phyloP scores from a whole-genome alignment of 2,113 vertebrate genomes.

The Picathartes gymnocephalus region DNA sequence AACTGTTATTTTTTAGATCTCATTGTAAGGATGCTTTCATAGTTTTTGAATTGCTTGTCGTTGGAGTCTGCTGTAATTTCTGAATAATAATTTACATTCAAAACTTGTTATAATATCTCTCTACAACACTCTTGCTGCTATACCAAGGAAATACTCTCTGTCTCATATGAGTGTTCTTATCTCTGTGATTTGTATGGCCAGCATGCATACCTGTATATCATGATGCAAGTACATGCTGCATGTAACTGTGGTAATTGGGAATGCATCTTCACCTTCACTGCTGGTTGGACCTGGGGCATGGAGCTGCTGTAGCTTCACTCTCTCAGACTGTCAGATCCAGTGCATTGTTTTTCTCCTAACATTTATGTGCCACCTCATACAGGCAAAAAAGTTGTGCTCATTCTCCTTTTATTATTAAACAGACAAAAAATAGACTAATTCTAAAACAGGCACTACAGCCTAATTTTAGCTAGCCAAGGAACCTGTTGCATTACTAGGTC shows the following conservation, averaged over 20 bases:
- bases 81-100: neutral
- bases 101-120: neutral
- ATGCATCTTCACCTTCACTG: neutral
- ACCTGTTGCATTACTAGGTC: neutral
- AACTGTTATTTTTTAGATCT: neutral
- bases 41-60: neutral
- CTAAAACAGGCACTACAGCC: neutral
- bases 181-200: neutral
- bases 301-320: neutral
- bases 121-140: neutral
- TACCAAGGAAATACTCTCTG: neutral
- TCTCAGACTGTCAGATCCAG: neutral
- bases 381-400: neutral
- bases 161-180: neutral
- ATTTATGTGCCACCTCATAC: neutral
- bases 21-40: neutral
- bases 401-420: neutral
- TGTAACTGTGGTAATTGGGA: neutral
- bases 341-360: neutral
- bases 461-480: neutral
- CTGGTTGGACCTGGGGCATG: neutral
- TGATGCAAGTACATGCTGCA: neutral
- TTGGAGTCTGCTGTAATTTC: neutral
- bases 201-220: too few relatives aligned
- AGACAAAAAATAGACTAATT: neutral